phyloP scores from a whole-genome alignment of 1,140 invertebrate genomes.

The Papilio machaon region DNA sequence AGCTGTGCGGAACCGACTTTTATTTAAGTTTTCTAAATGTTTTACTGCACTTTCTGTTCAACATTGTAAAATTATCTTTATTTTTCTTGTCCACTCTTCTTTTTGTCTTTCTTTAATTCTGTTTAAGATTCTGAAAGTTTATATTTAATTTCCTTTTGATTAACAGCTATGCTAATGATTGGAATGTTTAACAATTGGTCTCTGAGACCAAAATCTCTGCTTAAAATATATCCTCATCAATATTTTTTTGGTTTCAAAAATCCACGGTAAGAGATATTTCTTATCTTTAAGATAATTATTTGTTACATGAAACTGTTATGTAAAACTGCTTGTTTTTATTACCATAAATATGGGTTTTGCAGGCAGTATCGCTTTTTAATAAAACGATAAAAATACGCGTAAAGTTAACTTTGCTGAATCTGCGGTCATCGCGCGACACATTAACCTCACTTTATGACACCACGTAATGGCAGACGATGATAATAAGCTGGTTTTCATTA shows the following conservation, averaged over 20 bases:
- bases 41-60: constrained; percentile 14
- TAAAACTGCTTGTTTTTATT: constrained; percentile 4
- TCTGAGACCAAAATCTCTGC: no score
- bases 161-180: no score
- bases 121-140: background rate
- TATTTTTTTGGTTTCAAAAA: no score
- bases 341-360: background rate
- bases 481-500: background rate
- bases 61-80: constrained; percentile 5
- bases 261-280: no score
- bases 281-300: background rate
- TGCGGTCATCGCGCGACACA: constrained; percentile 2
- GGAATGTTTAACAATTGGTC: no score
- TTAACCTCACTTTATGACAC: constrained; percentile 4
- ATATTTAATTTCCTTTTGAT: background rate
- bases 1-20: constrained; percentile 11
- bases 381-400: constrained; percentile 23
- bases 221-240: no score
- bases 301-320: background rate
- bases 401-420: constrained; percentile 16
- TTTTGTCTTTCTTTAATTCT: background rate
- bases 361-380: constrained; percentile 23
- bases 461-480: background rate
- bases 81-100: background rate
- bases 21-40: constrained; percentile 22